A percentile compares a stretch with the other conserved stretches of the same genome.
Evolutionary conservation across 2,113 vertebrate genomes (phyloP).

Genomic region (Ursus arctos): DNA sequence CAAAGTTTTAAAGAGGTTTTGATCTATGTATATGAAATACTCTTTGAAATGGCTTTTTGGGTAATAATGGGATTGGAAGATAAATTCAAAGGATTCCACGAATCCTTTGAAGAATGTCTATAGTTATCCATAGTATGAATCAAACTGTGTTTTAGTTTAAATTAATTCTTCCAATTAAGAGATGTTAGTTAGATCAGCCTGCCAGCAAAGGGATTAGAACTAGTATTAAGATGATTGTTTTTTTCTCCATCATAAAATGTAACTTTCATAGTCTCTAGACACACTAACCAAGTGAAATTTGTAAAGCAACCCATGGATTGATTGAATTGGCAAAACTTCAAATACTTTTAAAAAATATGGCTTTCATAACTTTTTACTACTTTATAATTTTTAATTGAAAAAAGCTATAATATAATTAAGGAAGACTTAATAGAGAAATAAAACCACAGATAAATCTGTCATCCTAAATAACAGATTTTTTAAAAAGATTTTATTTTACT

Average conservation of each 20-base stretch:
- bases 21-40: neutral
- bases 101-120: neutral
- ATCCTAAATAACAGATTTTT: neutral
- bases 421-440: slow-evolving; percentile 43
- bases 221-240: slow-evolving; percentile 15
- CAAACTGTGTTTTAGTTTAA: slow-evolving; percentile 50
- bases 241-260: neutral
- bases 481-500: neutral
- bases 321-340: slow-evolving; percentile 53
- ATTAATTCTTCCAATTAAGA: slow-evolving; percentile 61
- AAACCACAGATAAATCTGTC: neutral
- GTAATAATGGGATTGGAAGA: neutral
- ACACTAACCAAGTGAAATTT: slow-evolving; percentile 49
- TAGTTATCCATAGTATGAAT: slow-evolving; percentile 21
- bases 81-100: neutral
- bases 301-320: neutral
- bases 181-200: slow-evolving; percentile 56
- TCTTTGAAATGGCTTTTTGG: slow-evolving; percentile 54
- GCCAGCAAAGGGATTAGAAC: slow-evolving; percentile 41
- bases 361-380: neutral
- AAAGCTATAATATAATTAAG: slow-evolving; percentile 30
- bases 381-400: slow-evolving; percentile 63
- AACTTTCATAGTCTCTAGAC: neutral
- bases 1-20: slow-evolving; percentile 34
- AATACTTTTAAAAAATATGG: neutral